Conservation (phyloP, 2,888 invertebrate species). For the Proisotoma minuta region DNA sequence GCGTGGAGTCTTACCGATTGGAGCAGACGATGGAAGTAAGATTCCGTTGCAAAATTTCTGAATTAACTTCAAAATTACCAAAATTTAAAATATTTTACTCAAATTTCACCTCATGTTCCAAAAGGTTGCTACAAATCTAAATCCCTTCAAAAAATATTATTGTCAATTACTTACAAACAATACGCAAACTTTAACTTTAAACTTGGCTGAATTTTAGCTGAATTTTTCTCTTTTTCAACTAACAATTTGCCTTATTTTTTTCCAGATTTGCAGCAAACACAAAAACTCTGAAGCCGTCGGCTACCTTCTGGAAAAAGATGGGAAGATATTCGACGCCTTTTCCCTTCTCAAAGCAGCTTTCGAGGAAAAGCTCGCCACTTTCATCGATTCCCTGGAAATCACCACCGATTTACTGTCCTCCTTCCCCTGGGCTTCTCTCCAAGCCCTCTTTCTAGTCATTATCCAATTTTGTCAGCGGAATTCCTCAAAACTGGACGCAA, state of each 20-base stretch:
- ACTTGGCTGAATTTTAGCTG: background rate
- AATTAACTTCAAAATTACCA: too few relatives aligned
- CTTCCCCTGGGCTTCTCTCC: conserved; percentile 42
- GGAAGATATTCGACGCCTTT: conserved; percentile 68
- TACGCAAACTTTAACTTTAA: background rate
- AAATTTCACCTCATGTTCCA: too few relatives aligned
- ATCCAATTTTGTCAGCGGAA: conserved; percentile 55
- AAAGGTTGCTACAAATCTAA: too few relatives aligned
- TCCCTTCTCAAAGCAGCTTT: conserved; percentile 50
- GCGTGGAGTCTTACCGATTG: conserved; percentile 59
- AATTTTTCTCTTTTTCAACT: background rate
- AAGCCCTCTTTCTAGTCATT: conserved; percentile 49
- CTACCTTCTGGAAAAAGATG: conserved; percentile 68
- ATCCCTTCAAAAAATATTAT: too few relatives aligned
- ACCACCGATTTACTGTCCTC: too few relatives aligned
- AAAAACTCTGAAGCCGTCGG: conserved; percentile 64
- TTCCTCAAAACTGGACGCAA: conserved; percentile 52
- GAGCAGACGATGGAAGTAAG: conserved; percentile 58
- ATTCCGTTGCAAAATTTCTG: conserved; percentile 1
- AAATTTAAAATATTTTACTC: too few relatives aligned
- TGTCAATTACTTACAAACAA: too few relatives aligned
- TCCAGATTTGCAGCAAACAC: conserved; percentile 61
- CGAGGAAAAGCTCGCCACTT: conserved; percentile 39
- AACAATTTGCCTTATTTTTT: conserved; percentile 10
- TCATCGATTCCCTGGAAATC: background rate